These are phyloP conservation scores for Portunus trituberculatus DNA, from an alignment of 1,140 invertebrate species.

Conservation along the genomic window DNA sequence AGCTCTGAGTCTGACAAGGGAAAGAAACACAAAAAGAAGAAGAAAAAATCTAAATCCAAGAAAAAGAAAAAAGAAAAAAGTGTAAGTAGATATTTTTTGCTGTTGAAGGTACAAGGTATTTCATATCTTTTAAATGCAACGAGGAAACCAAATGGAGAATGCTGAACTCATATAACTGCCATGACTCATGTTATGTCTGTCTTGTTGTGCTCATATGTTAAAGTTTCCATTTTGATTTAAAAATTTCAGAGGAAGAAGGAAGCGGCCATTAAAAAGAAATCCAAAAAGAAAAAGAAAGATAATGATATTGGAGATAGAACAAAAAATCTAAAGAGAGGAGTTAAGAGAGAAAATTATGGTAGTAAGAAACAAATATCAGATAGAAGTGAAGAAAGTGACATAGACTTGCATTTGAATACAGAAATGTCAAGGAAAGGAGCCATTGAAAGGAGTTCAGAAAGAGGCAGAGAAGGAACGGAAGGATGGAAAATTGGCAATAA, in stretches of 20 bases:
- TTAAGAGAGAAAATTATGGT: neutral
- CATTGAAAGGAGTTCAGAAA: neutral
- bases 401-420: neutral
- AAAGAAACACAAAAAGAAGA: conserved; percentile 58
- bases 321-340: neutral
- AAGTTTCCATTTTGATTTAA: neutral
- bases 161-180: neutral
- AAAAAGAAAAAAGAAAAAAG: conserved; percentile 38
- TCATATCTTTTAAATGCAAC: neutral
- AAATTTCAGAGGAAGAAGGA: conserved; percentile 42
- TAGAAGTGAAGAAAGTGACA: neutral
- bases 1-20: conserved; percentile 31
- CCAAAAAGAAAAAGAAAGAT: conserved; percentile 20
- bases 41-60: conserved; percentile 51
- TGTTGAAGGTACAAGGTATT: neutral
- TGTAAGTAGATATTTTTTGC: neutral
- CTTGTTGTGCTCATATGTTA: neutral
- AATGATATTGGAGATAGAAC: neutral
- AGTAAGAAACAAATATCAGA: neutral
- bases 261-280: neutral
- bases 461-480: neutral
- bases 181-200: no score
- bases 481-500: neutral
- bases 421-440: neutral
- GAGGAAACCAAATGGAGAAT: neutral